These are phyloP conservation scores for Ophion costatus DNA, from an alignment of 2,888 invertebrate species.

Conservation along the genomic window DNA sequence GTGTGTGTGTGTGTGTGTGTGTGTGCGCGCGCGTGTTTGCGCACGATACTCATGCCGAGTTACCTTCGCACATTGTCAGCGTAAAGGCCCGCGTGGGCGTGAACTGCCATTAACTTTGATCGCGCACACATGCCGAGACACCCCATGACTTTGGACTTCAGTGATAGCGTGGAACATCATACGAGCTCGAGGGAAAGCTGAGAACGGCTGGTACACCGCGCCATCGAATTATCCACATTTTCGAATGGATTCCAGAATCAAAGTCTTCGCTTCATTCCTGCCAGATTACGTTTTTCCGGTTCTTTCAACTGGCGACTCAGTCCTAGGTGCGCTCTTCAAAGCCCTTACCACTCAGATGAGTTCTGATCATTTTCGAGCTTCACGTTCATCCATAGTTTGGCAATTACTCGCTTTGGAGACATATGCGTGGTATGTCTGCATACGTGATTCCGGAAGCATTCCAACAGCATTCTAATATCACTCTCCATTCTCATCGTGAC, in stretches of 20 bases:
- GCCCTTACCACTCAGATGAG: background rate
- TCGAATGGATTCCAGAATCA: background rate
- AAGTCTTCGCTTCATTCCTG: background rate
- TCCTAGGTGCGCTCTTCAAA: background rate
- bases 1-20: background rate
- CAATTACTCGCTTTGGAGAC: background rate
- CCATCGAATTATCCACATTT: background rate
- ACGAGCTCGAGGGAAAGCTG: background rate
- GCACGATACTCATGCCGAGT: conserved; percentile 42
- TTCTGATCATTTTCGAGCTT: background rate
- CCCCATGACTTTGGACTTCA: background rate
- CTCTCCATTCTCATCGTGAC: background rate
- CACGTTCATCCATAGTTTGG: background rate
- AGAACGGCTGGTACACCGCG: background rate
- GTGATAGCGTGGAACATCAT: background rate
- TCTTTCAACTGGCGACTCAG: background rate
- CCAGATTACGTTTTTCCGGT: background rate
- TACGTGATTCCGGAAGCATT: too few species aligned
- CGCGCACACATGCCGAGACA: conserved; percentile 1
- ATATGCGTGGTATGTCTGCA: background rate
- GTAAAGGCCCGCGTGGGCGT: conserved; percentile 38
- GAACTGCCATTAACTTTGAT: conserved; percentile 62
- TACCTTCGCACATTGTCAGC: conserved; percentile 68
- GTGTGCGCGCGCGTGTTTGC: background rate
- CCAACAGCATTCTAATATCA: background rate